phyloP scores from a whole-genome alignment of 1,140 invertebrate species.

The Drosophila sp. region DNA sequence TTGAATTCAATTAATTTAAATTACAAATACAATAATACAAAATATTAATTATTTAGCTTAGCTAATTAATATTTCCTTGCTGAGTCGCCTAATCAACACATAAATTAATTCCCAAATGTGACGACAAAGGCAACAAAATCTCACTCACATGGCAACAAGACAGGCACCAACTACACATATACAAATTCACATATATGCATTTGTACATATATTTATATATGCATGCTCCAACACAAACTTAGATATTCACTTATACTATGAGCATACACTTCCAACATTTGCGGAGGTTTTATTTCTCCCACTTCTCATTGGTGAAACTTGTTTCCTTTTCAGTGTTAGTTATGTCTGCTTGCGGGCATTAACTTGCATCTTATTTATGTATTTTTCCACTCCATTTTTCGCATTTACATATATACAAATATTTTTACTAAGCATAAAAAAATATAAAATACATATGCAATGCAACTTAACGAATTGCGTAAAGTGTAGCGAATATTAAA shows the following conservation, averaged over 20 bases:
- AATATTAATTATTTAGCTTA: too few species aligned
- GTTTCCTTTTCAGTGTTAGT: conserved; percentile 77
- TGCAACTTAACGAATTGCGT: too few species aligned
- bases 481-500: conserved; percentile 56
- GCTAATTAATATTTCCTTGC: conserved; percentile 21
- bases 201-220: background rate
- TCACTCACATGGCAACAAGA: conserved; percentile 31
- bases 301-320: conserved; percentile 67
- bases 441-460: conserved; percentile 6
- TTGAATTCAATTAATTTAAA: background rate
- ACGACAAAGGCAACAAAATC: conserved; percentile 27
- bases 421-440: too few species aligned
- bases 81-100: conserved; percentile 4
- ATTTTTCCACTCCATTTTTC: conserved; percentile 4
- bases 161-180: background rate
- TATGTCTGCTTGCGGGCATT: conserved; percentile 75
- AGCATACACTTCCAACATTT: conserved; percentile 50
- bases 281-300: conserved; percentile 35
- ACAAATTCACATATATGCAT: background rate
- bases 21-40: background rate
- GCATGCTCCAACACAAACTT: conserved; percentile 26
- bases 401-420: too few species aligned
- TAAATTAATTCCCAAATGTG: conserved; percentile 34
- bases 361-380: conserved; percentile 75
- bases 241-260: conserved; percentile 29